Percentiles rank a stretch among this genome's conserved stretches.
These are phyloP conservation scores for Coreius guichenoti DNA, from an alignment of 2,797 vertebrate genomes.

Conservation along the genomic window DNA sequence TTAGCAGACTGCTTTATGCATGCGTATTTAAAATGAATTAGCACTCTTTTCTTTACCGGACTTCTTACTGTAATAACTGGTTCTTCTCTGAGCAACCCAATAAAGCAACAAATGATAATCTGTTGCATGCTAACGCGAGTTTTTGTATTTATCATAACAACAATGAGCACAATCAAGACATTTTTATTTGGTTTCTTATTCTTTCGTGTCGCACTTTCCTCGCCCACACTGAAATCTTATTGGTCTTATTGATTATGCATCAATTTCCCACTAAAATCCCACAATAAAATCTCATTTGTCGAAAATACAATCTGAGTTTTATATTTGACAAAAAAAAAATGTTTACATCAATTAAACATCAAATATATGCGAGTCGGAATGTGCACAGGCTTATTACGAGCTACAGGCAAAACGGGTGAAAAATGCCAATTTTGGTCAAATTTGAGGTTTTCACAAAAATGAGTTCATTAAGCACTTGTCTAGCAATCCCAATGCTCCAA, in stretches of 20 bases:
- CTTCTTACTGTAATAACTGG: constrained; percentile 17
- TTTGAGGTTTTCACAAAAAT: no score
- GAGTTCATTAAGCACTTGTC: no score
- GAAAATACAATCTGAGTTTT: background rate
- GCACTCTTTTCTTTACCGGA: constrained; percentile 15
- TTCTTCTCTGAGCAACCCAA: background rate
- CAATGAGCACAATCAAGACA: background rate
- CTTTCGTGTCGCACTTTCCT: background rate
- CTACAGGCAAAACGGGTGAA: no score
- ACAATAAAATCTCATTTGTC: background rate
- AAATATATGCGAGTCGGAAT: background rate
- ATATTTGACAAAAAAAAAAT: background rate
- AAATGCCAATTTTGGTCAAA: no score
- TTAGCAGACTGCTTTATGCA: constrained; percentile 32
- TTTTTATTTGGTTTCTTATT: background rate
- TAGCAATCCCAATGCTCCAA: no score
- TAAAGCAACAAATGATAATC: background rate
- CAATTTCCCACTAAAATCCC: background rate
- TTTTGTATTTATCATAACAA: background rate
- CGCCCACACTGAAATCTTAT: background rate
- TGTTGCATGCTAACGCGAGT: background rate
- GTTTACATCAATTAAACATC: background rate
- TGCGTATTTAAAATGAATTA: constrained; percentile 23
- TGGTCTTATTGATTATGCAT: background rate
- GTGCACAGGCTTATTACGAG: no score